These are phyloP conservation scores for Campoplex capitator DNA, from an alignment of 2,888 invertebrate species.

Conservation along the genomic window DNA sequence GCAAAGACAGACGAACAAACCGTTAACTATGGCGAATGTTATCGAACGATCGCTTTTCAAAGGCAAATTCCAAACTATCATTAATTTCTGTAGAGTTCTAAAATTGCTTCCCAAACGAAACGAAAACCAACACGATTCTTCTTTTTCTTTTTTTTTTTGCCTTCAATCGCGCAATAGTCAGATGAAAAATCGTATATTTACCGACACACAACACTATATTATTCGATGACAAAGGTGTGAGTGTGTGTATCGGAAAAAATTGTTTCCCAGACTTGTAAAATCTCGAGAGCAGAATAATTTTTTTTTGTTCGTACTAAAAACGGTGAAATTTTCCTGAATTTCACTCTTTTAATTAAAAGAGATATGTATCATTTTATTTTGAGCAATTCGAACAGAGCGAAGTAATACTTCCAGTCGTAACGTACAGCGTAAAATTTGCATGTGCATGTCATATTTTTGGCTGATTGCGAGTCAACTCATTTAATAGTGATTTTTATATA, in stretches of 20 bases:
- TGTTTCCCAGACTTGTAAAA: background rate
- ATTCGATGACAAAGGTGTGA: background rate
- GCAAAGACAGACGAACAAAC: slow-evolving; percentile 52
- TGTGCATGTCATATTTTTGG: background rate
- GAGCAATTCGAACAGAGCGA: background rate
- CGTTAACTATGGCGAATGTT: slow-evolving; percentile 65
- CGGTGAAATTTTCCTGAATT: background rate
- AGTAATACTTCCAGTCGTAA: background rate
- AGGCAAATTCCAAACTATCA: slow-evolving; percentile 65
- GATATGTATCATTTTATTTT: background rate
- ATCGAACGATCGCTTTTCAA: slow-evolving; percentile 64
- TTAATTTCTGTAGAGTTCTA: slow-evolving; percentile 60
- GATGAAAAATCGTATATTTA: slow-evolving; percentile 34
- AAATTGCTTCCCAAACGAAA: slow-evolving; percentile 32
- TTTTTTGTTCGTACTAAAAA: background rate
- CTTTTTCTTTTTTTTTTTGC: background rate
- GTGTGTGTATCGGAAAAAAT: background rate
- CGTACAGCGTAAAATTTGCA: background rate
- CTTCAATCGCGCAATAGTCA: background rate
- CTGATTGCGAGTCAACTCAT: background rate
- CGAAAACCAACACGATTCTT: slow-evolving; percentile 34
- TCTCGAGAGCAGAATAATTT: background rate
- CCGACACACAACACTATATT: background rate
- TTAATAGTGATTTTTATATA: background rate
- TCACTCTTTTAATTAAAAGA: slow-evolving; percentile 1